Evolutionary conservation across 2,888 invertebrate species (phyloP).

Genomic region (Meteorus colon): DNA sequence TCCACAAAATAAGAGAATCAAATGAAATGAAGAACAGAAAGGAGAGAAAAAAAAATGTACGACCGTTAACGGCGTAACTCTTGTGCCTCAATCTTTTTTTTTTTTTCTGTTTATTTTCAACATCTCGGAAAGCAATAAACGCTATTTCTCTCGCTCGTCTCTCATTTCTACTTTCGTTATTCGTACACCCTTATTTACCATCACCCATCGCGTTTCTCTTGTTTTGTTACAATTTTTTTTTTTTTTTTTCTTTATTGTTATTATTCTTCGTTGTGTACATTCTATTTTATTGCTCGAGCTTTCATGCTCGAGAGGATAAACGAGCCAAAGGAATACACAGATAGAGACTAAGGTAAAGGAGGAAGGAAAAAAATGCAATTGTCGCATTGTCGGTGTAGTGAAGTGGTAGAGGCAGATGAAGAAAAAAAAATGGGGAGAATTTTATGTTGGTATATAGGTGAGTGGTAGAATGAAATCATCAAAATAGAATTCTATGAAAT

Average conservation of each 20-base stretch:
- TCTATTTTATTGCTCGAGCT: constrained; percentile 20
- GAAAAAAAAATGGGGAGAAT: background rate
- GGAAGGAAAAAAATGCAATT: background rate
- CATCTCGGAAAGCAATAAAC: constrained; percentile 21
- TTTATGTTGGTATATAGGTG: background rate
- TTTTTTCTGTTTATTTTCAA: background rate
- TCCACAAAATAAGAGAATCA: background rate
- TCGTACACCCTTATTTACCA: no score
- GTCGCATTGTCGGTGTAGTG: constrained; percentile 1
- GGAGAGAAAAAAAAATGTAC: background rate
- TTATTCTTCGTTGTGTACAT: constrained; percentile 12
- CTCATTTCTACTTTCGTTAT: background rate
- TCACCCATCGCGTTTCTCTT: background rate
- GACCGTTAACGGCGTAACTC: constrained; percentile 6
- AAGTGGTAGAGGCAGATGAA: background rate
- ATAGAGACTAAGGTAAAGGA: background rate
- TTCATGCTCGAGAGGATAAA: background rate
- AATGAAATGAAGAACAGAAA: background rate
- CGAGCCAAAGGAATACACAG: background rate
- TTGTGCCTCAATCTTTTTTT: background rate
- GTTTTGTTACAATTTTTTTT: background rate
- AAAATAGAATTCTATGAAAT: no score
- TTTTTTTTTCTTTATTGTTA: background rate
- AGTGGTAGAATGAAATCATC: no score
- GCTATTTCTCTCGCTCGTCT: constrained; percentile 25